Evolutionary conservation across 2,113 vertebrate genomes (phyloP), one percentile per base, ranked within the genome.

Genomic region (Fulica atra): DNA sequence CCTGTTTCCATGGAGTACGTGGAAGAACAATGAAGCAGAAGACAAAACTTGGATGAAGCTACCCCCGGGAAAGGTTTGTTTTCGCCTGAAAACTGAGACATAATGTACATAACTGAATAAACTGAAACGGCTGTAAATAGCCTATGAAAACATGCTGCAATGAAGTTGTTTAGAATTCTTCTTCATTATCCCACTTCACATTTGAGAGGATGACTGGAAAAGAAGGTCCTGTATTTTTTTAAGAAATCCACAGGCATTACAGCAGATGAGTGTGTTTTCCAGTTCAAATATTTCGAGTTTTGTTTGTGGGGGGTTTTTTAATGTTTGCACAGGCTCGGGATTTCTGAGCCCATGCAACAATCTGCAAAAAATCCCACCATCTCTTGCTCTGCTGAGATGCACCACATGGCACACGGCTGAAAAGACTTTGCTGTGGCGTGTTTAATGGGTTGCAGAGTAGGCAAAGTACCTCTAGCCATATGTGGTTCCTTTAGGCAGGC

Each of bases 231-330:
- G 51, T 94, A 53, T 81, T 96, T 88, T 96, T 80, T 69, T 36
- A 93, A 92, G 84, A 93, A 94, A 94, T 96, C 87, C 92, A 64
- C 64, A 95, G 74, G 92, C 89, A 89, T 96, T 96, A 73, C 59
- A 89, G 73, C 53, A 93, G 94, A 85, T 40, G 80, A 91, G 28
- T 0, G 0, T 82, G 64, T 96, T 96, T 96, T 97, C 95, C 95
- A 95, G 70, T 72, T 94, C 80, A 97, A 97, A 97, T 97, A 97
- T 97, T 97, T 86, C 93, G 92, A 96, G 84, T 46, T 44, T 44
- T 17, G 16, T 7, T 96, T 94, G n/a, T n/a, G n/a, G n/a, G n/a
- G n/a, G n/a, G n/a, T 94, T 95, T 90, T 93, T 92, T 71, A 95
- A 56, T 97, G 96, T 97, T 97, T 97, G 79, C 63, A 92, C 56